phyloP scores from a whole-genome alignment of 2,888 invertebrate species.

The Brachyopa scutellaris region DNA sequence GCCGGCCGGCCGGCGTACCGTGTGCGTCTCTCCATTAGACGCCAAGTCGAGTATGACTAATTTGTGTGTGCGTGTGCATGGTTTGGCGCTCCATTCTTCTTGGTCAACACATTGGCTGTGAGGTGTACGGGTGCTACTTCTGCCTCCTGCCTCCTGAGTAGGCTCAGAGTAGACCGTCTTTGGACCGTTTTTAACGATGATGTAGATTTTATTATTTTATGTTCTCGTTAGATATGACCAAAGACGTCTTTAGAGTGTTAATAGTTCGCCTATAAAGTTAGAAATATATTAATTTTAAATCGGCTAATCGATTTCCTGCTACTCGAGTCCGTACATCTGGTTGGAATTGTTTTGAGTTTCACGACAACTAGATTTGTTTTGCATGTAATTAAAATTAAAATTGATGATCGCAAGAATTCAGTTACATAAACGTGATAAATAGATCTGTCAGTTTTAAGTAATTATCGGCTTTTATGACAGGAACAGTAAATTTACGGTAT shows the following conservation, averaged over 20 bases:
- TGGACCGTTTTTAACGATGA: not conserved
- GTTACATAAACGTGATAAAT: not conserved
- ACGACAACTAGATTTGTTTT: too few relatives aligned
- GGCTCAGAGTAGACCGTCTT: not conserved
- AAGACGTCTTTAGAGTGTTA: conserved; percentile 30
- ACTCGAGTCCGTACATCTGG: conserved; percentile 3
- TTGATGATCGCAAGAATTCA: conserved; percentile 4
- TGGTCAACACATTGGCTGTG: not conserved
- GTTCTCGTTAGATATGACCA: conserved; percentile 12
- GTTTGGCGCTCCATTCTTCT: not conserved
- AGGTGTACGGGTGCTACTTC: too few relatives aligned
- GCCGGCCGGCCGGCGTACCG: not conserved
- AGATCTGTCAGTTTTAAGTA: not conserved
- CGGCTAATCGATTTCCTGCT: conserved; percentile 22
- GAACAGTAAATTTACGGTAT: too few relatives aligned
- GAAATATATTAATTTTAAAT: conserved; percentile 9
- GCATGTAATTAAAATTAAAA: conserved; percentile 32
- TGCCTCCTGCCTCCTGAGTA: not conserved
- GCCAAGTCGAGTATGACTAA: conserved; percentile 14
- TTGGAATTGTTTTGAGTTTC: not conserved
- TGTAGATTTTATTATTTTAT: conserved; percentile 5
- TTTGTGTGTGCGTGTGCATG: conserved; percentile 8
- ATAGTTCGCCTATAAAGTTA: conserved; percentile 21
- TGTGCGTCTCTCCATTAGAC: not conserved
- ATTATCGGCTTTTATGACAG: too few relatives aligned